Base-by-base conservation (phyloP, 2,113 vertebrate species). In the Pseudorhombus dupliciocellatus region DNA sequence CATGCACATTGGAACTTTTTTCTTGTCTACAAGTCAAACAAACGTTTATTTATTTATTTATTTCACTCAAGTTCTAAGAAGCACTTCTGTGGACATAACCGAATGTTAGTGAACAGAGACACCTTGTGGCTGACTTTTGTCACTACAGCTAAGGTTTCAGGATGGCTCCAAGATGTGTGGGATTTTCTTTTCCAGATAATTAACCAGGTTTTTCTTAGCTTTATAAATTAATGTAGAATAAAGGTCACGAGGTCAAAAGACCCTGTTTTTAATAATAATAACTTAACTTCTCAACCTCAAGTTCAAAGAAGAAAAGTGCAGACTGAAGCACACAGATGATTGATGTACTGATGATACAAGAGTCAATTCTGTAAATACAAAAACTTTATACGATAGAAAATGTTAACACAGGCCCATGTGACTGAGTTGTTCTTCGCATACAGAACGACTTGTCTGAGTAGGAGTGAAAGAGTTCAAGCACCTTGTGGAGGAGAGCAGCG, bases 91-190 rank as follows among this genome's bases (percentile, higher is more conserved):
- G 50, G 60, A 21, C 34, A 44, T 16, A 46, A 24, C 10, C n/a
- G n/a, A 70, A n/a, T 28, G 53, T 73, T 88, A 79, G 73, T 77
- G 44, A 79, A 42, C 70, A 89, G 89, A 50, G 88, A 81, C 88
- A 86, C 55, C 91, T 88, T 79, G 85, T 90, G 88, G 87, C 22
- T 9, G 18, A 0, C 4, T 40, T 4, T 0, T 54, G 18, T 18
- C 58, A 70, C 6, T 66, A 30, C 65, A 66, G 6, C 16, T 11
- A 68, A 22, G 1, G 11, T 7, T n/a, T n/a, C 10, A 31, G 6
- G 1, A 51, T 12, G 9, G 48, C 7, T 16, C 42, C 15, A 18
- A 46, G 11, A 24, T 9, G 30, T 16, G 18, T 22, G 5, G 8
- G 25, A 31, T 70, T 2, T 22, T 34, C 11, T n/a, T n/a, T n/a